Evolutionary conservation across 2,113 vertebrate species (phyloP).

Genomic region (Osmerus eperlanus): DNA sequence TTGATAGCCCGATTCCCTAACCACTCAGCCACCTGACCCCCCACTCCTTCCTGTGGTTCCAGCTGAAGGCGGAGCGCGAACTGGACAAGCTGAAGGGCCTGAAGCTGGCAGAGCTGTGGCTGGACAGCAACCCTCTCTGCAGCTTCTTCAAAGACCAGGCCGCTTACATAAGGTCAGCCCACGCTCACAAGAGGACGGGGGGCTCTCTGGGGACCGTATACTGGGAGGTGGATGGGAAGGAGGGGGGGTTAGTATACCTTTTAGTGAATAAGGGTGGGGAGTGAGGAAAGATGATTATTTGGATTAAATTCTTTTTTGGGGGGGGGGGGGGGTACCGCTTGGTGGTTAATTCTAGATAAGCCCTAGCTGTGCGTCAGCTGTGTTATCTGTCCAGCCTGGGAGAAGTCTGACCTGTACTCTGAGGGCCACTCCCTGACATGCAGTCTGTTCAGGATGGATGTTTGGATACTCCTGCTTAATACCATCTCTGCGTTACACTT

Average conservation of each 20-base stretch:
- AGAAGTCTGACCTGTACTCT: too few relatives aligned
- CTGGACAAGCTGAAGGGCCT: slow-evolving; percentile 75
- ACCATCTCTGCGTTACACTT: too few relatives aligned
- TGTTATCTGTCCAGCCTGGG: too few relatives aligned
- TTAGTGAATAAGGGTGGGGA: background rate
- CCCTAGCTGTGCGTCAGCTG: too few relatives aligned
- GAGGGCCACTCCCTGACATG: too few relatives aligned
- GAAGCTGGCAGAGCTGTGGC: slow-evolving; percentile 74
- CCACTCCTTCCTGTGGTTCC: background rate
- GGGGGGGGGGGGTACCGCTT: background rate
- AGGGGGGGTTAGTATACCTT: background rate
- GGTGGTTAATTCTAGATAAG: too few relatives aligned
- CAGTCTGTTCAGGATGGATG: background rate
- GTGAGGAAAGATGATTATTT: background rate
- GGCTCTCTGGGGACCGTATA: background rate
- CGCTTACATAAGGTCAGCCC: slow-evolving; percentile 76
- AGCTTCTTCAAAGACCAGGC: slow-evolving; percentile 69
- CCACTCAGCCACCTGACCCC: too few relatives aligned
- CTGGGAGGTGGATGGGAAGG: background rate
- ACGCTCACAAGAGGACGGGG: background rate
- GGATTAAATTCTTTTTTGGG: too few relatives aligned
- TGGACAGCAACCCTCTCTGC: slow-evolving; percentile 70
- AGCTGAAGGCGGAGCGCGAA: slow-evolving; percentile 74
- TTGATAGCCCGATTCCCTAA: too few relatives aligned
- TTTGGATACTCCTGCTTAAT: background rate